Evolutionary conservation across 2,888 invertebrate genomes (phyloP), one percentile per base, ranked within the genome.

Genomic region (Machimus rusticus): DNA sequence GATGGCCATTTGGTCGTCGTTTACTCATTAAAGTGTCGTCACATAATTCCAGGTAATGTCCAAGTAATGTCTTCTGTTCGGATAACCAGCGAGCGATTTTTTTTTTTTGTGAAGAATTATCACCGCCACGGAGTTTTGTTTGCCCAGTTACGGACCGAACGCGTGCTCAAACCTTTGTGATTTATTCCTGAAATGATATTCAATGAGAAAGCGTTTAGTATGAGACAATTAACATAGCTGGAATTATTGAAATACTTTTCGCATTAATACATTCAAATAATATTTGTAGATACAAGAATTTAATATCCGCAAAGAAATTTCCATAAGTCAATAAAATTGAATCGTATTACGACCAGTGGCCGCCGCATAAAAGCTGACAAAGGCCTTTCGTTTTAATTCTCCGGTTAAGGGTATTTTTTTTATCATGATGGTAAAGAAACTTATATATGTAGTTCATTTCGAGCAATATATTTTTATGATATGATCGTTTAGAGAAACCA

Each of bases 21-120:
- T 78, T 78, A 46, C 46, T 78, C 78, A 39, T 78, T 43, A 78
- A 78, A 23, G 78, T 78, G 78, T 78, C 78, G 78, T 43, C 37
- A 78, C 43, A 78, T 39, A n/a, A 23, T 37, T 37, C 43, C 39
- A 77, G 77, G 39, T 39, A 77, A 77, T 77, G 37, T 77, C 19
- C 23, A 12, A 23, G 16, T 46, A 46, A 46, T 46, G 43, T 46
- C 43, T 46, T 46, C 43, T 46, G 23, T 43, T 78, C 43, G 16
- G 23, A 28, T 28, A 66, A 9, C 66, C 28, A 12, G 66, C 66
- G 66, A 66, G 8, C 28, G 39, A 37, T 46, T 76, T 76, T 78
- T 28, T 78, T 28, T 78, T 28, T 66, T 19, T 43, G 23, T 43
- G 43, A 78, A 78, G 43, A 78, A 78, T 78, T 78, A 78, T 43